Evolutionary conservation across 2,113 vertebrate species (phyloP).

Genomic region (Aspiorhynchus laticeps): DNA sequence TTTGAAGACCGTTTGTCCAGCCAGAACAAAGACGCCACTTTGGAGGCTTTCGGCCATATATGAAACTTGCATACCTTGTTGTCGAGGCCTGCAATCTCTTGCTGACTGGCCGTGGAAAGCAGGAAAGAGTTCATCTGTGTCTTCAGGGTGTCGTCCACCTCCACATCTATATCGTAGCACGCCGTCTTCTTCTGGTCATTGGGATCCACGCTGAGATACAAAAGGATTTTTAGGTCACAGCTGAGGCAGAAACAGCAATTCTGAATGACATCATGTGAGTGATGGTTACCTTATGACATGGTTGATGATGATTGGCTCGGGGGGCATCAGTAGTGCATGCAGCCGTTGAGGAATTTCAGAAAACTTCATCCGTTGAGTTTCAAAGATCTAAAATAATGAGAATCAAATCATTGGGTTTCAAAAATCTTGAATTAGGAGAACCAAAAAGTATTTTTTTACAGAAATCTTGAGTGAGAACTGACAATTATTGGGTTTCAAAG

Average conservation of each 20-base stretch:
- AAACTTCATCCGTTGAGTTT: slow-evolving; percentile 89
- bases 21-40: background rate
- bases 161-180: slow-evolving; percentile 99
- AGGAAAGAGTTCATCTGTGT: slow-evolving; percentile 99
- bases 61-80: slow-evolving; percentile 84
- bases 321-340: slow-evolving; percentile 97
- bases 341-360: slow-evolving; percentile 89
- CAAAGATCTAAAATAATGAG: slow-evolving; percentile 80
- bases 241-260: rapidly evolving
- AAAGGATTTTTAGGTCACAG: background rate
- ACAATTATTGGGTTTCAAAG: slow-evolving; percentile 78
- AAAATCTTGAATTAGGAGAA: background rate
- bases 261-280: background rate
- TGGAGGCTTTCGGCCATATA: background rate
- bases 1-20: slow-evolving; percentile 9
- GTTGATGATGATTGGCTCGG: slow-evolving; percentile 99
- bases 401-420: slow-evolving; percentile 4
- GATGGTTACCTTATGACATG: slow-evolving; percentile 92
- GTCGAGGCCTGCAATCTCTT: slow-evolving; percentile 97
- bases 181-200: slow-evolving; percentile 99
- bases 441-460: background rate
- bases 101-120: slow-evolving; percentile 96
- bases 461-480: no score
- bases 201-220: slow-evolving; percentile 86
- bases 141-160: slow-evolving; percentile 97